phyloP scores from a whole-genome alignment of 2,113 vertebrate species.

The Phyllostomus discolor region DNA sequence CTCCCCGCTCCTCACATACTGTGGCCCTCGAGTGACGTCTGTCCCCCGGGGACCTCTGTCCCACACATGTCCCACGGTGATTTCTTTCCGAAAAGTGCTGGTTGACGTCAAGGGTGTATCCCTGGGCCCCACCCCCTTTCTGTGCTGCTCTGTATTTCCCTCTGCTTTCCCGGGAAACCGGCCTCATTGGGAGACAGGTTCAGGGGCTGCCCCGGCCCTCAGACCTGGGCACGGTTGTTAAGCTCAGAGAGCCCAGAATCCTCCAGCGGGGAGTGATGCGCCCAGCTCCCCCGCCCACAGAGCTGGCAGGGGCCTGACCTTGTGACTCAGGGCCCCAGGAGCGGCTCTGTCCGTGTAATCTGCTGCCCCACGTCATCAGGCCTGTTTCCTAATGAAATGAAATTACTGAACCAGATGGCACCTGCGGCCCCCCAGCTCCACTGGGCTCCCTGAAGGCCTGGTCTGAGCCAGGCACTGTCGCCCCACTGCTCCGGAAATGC shows the following conservation, averaged over 20 bases:
- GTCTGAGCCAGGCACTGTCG: neutral
- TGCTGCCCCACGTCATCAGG: neutral
- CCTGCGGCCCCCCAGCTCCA: neutral
- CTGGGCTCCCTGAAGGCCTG: neutral
- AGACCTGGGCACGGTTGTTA: neutral
- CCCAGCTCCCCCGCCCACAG: neutral
- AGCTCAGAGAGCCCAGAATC: neutral
- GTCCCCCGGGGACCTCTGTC: neutral
- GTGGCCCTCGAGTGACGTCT: neutral
- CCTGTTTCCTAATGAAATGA: neutral
- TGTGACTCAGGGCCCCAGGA: neutral
- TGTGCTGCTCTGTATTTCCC: neutral
- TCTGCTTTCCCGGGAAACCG: neutral
- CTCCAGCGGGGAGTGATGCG: neutral
- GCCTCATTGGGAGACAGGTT: neutral
- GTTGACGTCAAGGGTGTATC: neutral
- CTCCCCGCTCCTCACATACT: accelerated
- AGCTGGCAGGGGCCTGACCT: neutral
- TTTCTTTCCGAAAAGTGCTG: neutral
- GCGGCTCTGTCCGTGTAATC: neutral
- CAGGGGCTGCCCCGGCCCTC: too few species aligned
- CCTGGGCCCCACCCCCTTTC: accelerated
- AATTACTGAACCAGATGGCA: neutral
- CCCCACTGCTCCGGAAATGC: neutral
- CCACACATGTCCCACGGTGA: neutral